Percentiles rank a stretch among this genome's conserved stretches.
Evolutionary conservation across 2,888 invertebrate genomes (phyloP).

Genomic region (Apomyelois bistriatella): DNA sequence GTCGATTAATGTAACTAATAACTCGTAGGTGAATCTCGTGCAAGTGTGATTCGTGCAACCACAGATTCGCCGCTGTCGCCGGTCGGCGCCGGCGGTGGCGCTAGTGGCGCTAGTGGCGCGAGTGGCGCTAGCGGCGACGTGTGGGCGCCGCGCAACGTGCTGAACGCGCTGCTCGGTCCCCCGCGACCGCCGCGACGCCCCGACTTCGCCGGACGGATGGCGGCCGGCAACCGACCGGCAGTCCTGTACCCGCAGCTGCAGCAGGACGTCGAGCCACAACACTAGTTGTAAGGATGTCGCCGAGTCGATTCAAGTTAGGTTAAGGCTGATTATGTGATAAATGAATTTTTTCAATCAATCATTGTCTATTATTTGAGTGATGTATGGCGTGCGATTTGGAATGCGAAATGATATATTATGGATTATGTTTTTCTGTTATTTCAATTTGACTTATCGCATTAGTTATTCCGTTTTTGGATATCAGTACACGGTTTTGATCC

Average conservation of each 20-base stretch:
- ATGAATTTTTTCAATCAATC: slow-evolving; percentile 14
- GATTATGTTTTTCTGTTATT: neutral
- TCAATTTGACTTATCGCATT: too few relatives aligned
- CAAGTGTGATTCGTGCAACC: slow-evolving; percentile 82
- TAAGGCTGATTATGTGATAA: slow-evolving; percentile 15
- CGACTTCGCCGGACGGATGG: slow-evolving; percentile 84
- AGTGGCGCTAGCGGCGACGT: slow-evolving; percentile 37
- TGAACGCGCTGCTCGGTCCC: slow-evolving; percentile 76
- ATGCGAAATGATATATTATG: neutral
- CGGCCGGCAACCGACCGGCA: slow-evolving; percentile 81
- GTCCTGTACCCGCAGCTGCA: slow-evolving; percentile 87
- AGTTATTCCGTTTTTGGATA: too few relatives aligned
- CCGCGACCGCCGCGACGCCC: slow-evolving; percentile 74
- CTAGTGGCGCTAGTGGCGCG: too few relatives aligned
- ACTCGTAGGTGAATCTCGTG: slow-evolving; percentile 60
- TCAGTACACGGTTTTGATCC: too few relatives aligned
- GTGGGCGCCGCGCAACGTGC: slow-evolving; percentile 70
- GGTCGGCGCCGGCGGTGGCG: slow-evolving; percentile 76
- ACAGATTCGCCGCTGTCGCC: slow-evolving; percentile 94
- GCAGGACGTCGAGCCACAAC: slow-evolving; percentile 58
- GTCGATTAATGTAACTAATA: neutral
- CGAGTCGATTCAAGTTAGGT: neutral
- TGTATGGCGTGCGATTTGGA: neutral
- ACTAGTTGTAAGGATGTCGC: slow-evolving; percentile 28
- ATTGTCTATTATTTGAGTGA: slow-evolving; percentile 1